Conservation (phyloP, 2,113 vertebrate species). For the Pelodiscus sinensis region DNA sequence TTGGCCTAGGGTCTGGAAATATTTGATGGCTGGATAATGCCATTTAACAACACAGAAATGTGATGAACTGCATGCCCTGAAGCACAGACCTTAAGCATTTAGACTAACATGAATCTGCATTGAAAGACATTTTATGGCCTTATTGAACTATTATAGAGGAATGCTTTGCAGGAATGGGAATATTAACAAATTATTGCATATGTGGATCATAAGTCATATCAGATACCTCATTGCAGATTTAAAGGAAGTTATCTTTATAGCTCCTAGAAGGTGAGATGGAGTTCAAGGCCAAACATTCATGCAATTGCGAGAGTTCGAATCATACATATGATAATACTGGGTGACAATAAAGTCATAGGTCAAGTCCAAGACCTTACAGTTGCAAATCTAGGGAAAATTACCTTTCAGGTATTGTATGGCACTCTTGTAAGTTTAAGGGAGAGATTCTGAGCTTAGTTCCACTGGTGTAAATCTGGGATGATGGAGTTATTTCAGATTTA, state of each 20-base stretch:
- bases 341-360: slow-evolving; percentile 71
- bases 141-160: slow-evolving; percentile 50
- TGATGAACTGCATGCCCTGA: slow-evolving; percentile 46
- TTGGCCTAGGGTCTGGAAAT: slow-evolving; percentile 55
- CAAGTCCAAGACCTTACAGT: slow-evolving; percentile 62
- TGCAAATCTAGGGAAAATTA: slow-evolving; percentile 64
- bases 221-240: slow-evolving; percentile 49
- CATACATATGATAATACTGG: slow-evolving; percentile 70
- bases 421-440: slow-evolving; percentile 18
- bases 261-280: slow-evolving; percentile 63
- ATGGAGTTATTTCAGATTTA: neutral
- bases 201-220: slow-evolving; percentile 66
- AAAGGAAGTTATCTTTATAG: slow-evolving; percentile 67
- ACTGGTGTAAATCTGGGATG: neutral
- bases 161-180: slow-evolving; percentile 54
- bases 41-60: slow-evolving; percentile 42
- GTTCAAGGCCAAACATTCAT: slow-evolving; percentile 68
- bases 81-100: slow-evolving; percentile 49
- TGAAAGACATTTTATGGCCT: slow-evolving; percentile 64
- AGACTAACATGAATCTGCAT: slow-evolving; percentile 58
- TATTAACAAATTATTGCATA: slow-evolving; percentile 72
- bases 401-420: slow-evolving; percentile 64
- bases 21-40: slow-evolving; percentile 49
- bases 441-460: slow-evolving; percentile 48
- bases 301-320: slow-evolving; percentile 62